Evolutionary conservation across 2,888 invertebrate species (phyloP), one percentile per base, ranked within the genome.

Genomic region (Drosophila anceps): DNA sequence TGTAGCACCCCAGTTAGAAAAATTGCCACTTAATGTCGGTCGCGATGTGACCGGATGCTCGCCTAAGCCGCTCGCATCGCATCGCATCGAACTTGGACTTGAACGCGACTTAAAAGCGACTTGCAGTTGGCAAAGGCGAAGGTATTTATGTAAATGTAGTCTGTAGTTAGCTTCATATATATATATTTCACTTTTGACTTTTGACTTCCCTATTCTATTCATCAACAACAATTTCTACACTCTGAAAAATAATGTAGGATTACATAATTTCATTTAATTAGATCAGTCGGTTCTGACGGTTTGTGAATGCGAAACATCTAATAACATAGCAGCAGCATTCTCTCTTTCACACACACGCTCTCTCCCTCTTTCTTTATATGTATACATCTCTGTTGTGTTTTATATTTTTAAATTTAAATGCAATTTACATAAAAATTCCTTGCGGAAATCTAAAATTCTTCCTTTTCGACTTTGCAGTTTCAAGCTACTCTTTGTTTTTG

Each of bases 21-120:
- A 77, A 81, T 83, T 79, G 81, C 85, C 86, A 83, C 88, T 85
- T 76, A 70, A 86, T 71, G 64, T 80, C 64, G 81, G 60, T 76
- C 83, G 71, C 68, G 58, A 71, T 74, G 79, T 65, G 85, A 89
- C 84, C 84, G 84, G 84, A 84, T 84, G 88, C 67, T 62, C 43
- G 57, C 48, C 69, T 70, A 63, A 55, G 63, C 43, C 50, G 50
- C 43, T 48, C 31, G 51, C 59, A 50, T 61, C 51, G 51, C 59
- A 50, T 61, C 51, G 57, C 55, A 41, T 50, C 35, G 61, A 58
- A 50, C 67, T 37, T 67, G 67, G 69, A 74, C 72, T 71, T 64
- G 76, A 53, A 20, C 24, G 24, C 31, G 41, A 18, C 9, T n/a
- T 39, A n/a, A n/a, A 12, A 13, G 50, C 31, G 48, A 48, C 50